phyloP scores from a whole-genome alignment of 2,888 invertebrate genomes.

The Agrotis segetum region DNA sequence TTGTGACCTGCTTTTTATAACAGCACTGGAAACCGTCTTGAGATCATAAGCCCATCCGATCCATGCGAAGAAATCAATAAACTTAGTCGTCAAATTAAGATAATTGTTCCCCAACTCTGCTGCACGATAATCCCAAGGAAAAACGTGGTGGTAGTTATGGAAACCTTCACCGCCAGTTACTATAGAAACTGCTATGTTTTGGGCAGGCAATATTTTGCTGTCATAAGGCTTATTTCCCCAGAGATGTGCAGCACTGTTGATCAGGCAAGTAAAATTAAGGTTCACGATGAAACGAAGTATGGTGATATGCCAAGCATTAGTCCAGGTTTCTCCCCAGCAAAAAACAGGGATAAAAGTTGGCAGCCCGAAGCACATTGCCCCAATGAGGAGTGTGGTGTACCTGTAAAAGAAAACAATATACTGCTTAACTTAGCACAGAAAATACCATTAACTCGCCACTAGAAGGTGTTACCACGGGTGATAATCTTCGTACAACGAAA shows the following conservation, averaged over 20 bases:
- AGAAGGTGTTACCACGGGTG: background rate
- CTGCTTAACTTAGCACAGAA: too few species aligned
- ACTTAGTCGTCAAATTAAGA: too few species aligned
- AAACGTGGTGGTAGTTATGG: conserved; percentile 73
- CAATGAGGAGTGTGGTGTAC: conserved; percentile 92
- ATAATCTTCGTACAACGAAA: too few species aligned
- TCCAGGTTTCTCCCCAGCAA: conserved; percentile 91
- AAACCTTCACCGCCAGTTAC: too few species aligned
- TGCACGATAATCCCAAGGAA: conserved; percentile 78
- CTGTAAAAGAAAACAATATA: conserved; percentile 71
- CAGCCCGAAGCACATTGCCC: conserved; percentile 87
- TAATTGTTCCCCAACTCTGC: conserved; percentile 70
- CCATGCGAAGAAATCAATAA: conserved; percentile 72
- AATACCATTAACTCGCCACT: too few species aligned
- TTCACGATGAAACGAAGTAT: conserved; percentile 90
- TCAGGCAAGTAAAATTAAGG: conserved; percentile 92
- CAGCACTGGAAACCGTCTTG: conserved; percentile 57
- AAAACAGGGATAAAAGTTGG: conserved; percentile 91
- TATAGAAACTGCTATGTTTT: too few species aligned
- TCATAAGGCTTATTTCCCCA: conserved; percentile 88
- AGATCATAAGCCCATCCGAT: conserved; percentile 77
- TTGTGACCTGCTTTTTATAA: conserved; percentile 64
- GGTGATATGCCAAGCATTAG: conserved; percentile 81
- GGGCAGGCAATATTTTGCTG: conserved; percentile 61
- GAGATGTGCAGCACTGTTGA: conserved; percentile 92